Evolutionary conservation across 1,140 invertebrate species (phyloP).

Genomic region (Carposina sasakii): DNA sequence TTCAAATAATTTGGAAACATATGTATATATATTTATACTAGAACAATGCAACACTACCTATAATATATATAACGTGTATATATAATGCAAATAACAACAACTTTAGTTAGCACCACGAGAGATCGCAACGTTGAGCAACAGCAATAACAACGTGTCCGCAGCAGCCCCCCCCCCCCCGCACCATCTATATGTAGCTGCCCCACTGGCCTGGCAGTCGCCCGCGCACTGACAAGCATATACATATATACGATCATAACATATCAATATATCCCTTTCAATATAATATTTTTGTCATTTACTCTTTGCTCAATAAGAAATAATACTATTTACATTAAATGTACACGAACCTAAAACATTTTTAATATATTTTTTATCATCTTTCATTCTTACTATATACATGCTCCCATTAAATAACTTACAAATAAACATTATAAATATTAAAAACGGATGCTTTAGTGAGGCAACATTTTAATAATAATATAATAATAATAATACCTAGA

Average conservation of each 20-base stretch:
- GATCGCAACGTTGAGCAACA: too few relatives aligned
- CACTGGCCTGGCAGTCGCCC: background rate
- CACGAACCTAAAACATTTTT: constrained; percentile 46
- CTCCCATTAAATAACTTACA: constrained; percentile 59
- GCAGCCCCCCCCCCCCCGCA: background rate
- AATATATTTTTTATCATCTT: constrained; percentile 44
- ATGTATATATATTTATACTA: constrained; percentile 5
- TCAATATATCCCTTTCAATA: constrained; percentile 10
- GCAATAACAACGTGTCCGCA: too few relatives aligned
- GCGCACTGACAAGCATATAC: background rate
- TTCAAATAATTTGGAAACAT: too few relatives aligned
- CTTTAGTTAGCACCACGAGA: background rate
- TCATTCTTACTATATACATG: constrained; percentile 58
- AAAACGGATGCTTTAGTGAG: constrained; percentile 39
- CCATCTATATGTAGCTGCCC: background rate
- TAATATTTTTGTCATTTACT: constrained; percentile 56
- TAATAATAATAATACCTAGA: too few relatives aligned
- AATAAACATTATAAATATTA: constrained; percentile 63
- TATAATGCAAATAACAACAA: constrained; percentile 1
- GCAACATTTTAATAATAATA: constrained; percentile 26
- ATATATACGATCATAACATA: background rate
- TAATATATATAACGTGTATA: background rate
- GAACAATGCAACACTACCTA: background rate
- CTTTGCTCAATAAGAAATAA: constrained; percentile 50
- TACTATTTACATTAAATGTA: constrained; percentile 58